Evolutionary conservation across 2,888 invertebrate species (phyloP).

Genomic region (Meiosimyza decipiens): DNA sequence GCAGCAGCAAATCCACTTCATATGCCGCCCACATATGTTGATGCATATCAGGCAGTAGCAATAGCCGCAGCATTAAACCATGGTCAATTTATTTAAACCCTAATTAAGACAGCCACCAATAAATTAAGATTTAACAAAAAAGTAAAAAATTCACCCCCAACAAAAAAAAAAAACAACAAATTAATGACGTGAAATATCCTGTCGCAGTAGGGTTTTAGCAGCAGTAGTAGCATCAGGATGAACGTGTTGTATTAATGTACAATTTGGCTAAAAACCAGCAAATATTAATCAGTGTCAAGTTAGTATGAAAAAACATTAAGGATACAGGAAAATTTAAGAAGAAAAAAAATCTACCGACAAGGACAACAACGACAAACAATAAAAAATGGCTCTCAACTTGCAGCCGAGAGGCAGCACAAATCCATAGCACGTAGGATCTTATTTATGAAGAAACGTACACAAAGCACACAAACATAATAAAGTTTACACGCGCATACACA

Average conservation of each 20-base stretch:
- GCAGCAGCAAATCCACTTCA: neutral
- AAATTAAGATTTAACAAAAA: conserved; percentile 22
- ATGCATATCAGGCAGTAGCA: neutral
- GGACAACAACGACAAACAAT: neutral
- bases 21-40: neutral
- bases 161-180: neutral
- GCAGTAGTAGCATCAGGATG: neutral
- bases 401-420: neutral
- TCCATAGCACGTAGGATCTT: neutral
- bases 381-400: neutral
- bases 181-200: conserved; percentile 3
- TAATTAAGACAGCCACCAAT: conserved; percentile 22
- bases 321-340: neutral
- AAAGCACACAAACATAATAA: too few species aligned
- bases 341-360: neutral
- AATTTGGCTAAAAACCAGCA: conserved; percentile 14
- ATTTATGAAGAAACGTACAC: conserved; percentile 3
- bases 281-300: conserved; percentile 15
- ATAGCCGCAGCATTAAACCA: neutral
- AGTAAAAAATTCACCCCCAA: neutral
- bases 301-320: neutral
- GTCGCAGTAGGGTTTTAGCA: too few species aligned
- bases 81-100: conserved; percentile 19
- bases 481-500: neutral
- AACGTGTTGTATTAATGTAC: neutral